Evolutionary conservation across 2,888 invertebrate genomes (phyloP), one percentile per base, ranked within the genome.

Genomic region (Cheiracanthium punctorium): DNA sequence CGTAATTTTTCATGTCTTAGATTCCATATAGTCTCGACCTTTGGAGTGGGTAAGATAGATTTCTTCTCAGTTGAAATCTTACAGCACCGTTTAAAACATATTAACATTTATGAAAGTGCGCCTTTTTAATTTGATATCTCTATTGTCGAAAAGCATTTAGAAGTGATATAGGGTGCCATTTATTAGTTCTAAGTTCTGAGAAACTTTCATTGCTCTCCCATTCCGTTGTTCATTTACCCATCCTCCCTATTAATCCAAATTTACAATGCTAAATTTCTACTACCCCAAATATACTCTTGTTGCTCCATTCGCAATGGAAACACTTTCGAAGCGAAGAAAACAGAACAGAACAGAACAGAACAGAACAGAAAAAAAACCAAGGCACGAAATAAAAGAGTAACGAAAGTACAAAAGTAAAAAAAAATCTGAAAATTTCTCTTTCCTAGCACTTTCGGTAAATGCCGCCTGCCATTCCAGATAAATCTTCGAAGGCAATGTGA

Each of bases 401-500:
- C 14, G 12, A 58, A 58, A 58, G 24, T 58, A 24, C 58, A 58
- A 48, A 58, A 58, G 24, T 58, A 58, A 58, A n/a, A n/a, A n/a
- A n/a, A 48, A 58, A 58, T 58, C 58, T 58, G 58, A 58, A 58
- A 48, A 58, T 24, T 58, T 58, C 58, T 20, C 24, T 58, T 24
- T 24, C 24, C 58, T 4, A 58, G 58, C 58, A 58, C 58, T 58
- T 58, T 58, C 58, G 24, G 58, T 58, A 58, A 58, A 58, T 20
- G 58, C 58, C 58, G n/a, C 4, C 7, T 24, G 24, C 58, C 58
- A 58, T 58, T 58, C 24, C 24, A 58, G 58, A 58, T 58, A 58
- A 58, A 58, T 58, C 58, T 58, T 58, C 58, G 58, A 20, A 58
- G 58, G 24, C 58, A 58, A 58, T 58, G 58, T 24, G 58, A 58